phyloP scores from a whole-genome alignment of 2,888 invertebrate species.

The Argyra leucocephala region DNA sequence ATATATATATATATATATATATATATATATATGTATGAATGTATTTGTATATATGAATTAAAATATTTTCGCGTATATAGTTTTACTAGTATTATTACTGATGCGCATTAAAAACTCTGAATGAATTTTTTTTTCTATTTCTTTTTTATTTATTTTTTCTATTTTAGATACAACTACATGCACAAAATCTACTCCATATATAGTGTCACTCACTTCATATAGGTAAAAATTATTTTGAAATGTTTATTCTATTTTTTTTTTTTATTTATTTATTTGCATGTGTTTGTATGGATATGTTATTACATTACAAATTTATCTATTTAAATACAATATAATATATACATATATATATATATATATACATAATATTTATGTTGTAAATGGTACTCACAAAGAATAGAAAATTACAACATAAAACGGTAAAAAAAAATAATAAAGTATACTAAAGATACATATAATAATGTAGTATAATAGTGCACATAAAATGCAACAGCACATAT shows the following conservation, averaged over 20 bases:
- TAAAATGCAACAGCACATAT: slow-evolving; percentile 2
- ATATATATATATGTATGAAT: neutral
- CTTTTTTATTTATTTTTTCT: neutral
- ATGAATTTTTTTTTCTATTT: neutral
- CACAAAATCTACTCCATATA: neutral
- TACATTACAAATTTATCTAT: too few species aligned
- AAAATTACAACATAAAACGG: slow-evolving; percentile 3
- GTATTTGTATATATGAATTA: slow-evolving; percentile 1
- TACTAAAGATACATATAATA: too few species aligned
- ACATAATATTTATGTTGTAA: too few species aligned
- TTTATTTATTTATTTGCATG: too few species aligned
- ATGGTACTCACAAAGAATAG: neutral
- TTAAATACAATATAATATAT: too few species aligned
- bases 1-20: too few species aligned
- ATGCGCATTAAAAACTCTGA: slow-evolving; percentile 6
- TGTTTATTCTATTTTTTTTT: too few species aligned
- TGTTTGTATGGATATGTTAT: too few species aligned
- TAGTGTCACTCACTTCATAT: too few species aligned
- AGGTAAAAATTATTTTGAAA: too few species aligned
- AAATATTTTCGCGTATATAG: neutral
- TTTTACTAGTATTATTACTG: slow-evolving; percentile 6
- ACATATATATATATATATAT: too few species aligned
- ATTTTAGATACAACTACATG: neutral
- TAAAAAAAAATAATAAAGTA: neutral
- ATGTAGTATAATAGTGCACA: neutral